These are phyloP conservation scores for Zosterops pallidus DNA, from an alignment of 2,113 vertebrate genomes.

Conservation along the genomic window DNA sequence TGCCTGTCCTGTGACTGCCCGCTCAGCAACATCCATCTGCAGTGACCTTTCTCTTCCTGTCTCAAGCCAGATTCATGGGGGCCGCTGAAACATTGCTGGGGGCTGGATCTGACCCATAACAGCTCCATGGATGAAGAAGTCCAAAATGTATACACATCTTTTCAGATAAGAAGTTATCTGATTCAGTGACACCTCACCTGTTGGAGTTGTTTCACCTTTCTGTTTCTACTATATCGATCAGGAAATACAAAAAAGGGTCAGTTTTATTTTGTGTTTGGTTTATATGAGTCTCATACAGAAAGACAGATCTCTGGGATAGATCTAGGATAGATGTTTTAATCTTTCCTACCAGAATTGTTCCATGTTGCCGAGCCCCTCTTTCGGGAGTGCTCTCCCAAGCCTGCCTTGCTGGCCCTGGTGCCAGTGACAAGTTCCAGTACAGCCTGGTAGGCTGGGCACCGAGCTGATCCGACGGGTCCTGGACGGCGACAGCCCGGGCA, in stretches of 20 bases:
- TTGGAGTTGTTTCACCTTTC: not conserved
- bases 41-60: not conserved
- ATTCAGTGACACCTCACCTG: not conserved
- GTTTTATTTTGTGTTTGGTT: not conserved
- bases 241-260: not conserved
- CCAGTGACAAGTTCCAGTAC: too few relatives aligned
- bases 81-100: fast-evolving
- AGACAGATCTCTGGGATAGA: not conserved
- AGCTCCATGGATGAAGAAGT: not conserved
- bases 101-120: not conserved
- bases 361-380: too few relatives aligned
- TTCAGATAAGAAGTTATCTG: not conserved
- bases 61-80: not conserved
- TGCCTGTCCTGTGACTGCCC: not conserved
- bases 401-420: too few relatives aligned
- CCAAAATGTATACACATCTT: not conserved
- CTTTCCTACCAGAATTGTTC: not conserved
- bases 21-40: not conserved
- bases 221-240: not conserved
- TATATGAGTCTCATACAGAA: not conserved
- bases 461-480: too few relatives aligned
- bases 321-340: not conserved
- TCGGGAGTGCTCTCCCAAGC: too few relatives aligned
- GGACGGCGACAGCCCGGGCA: too few relatives aligned
- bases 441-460: too few relatives aligned